phyloP scores from a whole-genome alignment of 30 jellyfish, hydroid and myxozoan genomes.

The Cassiopea andromeda region DNA sequence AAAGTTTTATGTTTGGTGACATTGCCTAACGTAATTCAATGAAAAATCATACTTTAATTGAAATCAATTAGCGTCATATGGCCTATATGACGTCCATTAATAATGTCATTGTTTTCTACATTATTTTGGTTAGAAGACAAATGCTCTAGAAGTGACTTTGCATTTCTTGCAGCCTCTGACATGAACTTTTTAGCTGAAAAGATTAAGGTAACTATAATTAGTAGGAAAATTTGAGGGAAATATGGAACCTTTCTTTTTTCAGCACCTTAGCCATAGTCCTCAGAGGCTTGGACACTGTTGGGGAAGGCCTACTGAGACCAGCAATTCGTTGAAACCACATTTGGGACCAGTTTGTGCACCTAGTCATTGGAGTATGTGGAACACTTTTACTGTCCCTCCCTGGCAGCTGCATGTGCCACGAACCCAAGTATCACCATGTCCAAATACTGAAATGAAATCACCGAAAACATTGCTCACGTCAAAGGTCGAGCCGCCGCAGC shows the following conservation, averaged over 20 bases:
- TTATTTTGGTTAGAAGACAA: no score
- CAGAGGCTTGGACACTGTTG: slow-evolving; percentile 52
- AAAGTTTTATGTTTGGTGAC: no score
- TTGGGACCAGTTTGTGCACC: slow-evolving; percentile 73
- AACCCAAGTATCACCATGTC: slow-evolving; percentile 48
- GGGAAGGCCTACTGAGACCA: slow-evolving; percentile 79
- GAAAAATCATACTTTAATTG: no score
- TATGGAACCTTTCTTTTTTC: not conserved
- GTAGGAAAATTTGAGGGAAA: not conserved
- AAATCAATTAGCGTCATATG: no score
- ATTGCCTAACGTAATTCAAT: no score
- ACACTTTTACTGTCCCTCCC: slow-evolving; percentile 82
- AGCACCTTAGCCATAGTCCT: slow-evolving; percentile 80
- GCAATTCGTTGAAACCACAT: slow-evolving; percentile 52
- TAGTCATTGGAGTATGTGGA: slow-evolving; percentile 83
- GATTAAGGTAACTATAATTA: not conserved
- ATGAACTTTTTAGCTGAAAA: no score
- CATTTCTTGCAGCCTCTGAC: no score
- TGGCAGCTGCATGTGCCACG: slow-evolving; percentile 92
- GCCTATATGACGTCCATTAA: no score
- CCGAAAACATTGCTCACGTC: slow-evolving; percentile 28
- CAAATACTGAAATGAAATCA: slow-evolving; percentile 21
- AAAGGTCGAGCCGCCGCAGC: slow-evolving; percentile 17
- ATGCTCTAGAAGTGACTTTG: no score
- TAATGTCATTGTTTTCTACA: no score